phyloP scores from a whole-genome alignment of 2,113 vertebrate genomes.

The Argyrosomus japonicus region DNA sequence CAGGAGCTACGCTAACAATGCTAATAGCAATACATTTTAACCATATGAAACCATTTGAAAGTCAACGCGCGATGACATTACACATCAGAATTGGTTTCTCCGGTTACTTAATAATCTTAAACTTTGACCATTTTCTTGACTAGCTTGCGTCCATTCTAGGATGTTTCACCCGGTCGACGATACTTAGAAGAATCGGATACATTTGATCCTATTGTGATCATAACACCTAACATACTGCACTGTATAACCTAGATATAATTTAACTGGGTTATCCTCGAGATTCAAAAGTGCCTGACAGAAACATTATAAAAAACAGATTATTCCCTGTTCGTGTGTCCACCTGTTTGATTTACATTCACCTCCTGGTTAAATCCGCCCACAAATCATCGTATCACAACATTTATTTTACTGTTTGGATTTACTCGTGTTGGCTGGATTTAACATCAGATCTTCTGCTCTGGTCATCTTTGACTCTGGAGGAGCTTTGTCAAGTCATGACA shows the following conservation, averaged over 20 bases:
- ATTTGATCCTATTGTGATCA: neutral
- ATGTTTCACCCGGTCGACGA: neutral
- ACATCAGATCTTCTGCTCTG: neutral
- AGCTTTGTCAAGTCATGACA: neutral
- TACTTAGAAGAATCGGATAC: neutral
- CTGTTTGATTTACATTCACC: constrained; percentile 3
- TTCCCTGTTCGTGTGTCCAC: constrained; percentile 1
- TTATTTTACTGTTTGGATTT: neutral
- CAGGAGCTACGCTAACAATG: constrained; percentile 9
- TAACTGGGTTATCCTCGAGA: neutral
- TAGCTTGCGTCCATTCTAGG: neutral
- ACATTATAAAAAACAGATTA: constrained; percentile 2
- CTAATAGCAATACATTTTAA: neutral
- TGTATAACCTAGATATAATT: neutral
- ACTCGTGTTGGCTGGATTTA: neutral
- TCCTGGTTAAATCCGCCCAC: neutral
- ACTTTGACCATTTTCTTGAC: constrained; percentile 18
- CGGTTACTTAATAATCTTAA: neutral
- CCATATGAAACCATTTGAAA: neutral
- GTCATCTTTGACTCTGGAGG: neutral
- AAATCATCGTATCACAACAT: neutral
- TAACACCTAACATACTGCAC: neutral
- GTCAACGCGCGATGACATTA: neutral
- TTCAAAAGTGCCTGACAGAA: constrained; percentile 12
- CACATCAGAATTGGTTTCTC: neutral